phyloP scores from a whole-genome alignment of 2,888 invertebrate species.

The Ophioninae sp. region DNA sequence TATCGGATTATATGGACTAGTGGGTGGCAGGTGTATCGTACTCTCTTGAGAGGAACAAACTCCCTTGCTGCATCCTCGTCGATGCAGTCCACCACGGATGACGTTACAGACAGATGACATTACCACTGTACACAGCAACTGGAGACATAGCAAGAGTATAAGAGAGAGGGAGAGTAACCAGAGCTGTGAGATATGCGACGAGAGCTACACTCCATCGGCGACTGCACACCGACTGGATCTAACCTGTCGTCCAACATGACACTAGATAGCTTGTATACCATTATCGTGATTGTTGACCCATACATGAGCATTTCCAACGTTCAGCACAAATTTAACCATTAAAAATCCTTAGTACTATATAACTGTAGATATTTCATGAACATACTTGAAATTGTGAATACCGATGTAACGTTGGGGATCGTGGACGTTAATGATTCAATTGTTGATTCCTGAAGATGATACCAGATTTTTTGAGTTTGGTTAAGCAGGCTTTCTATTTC shows the following conservation, averaged over 20 bases:
- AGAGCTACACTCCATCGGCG: slow-evolving; percentile 41
- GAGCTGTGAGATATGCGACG: slow-evolving; percentile 54
- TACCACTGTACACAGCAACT: slow-evolving; percentile 68
- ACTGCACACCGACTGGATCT: slow-evolving; percentile 47
- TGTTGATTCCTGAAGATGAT: neutral
- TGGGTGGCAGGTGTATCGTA: slow-evolving; percentile 57
- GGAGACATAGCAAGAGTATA: slow-evolving; percentile 8
- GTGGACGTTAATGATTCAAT: too few relatives aligned
- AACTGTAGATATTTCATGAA: neutral
- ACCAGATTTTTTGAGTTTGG: too few relatives aligned
- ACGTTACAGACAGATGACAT: slow-evolving; percentile 75
- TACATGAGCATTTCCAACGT: neutral
- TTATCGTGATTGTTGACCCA: neutral
- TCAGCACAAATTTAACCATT: neutral
- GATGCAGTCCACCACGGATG: slow-evolving; percentile 64
- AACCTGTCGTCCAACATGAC: slow-evolving; percentile 42
- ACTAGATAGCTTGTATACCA: slow-evolving; percentile 29
- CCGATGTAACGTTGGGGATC: neutral
- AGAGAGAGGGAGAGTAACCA: slow-evolving; percentile 41
- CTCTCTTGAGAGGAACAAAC: slow-evolving; percentile 50
- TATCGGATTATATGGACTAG: slow-evolving; percentile 64
- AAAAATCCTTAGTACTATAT: neutral
- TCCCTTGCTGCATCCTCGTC: slow-evolving; percentile 11
- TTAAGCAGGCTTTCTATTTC: too few relatives aligned
- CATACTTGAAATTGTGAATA: neutral